Evolutionary conservation across 2,888 invertebrate species (phyloP), one percentile per base, ranked within the genome.

Genomic region (Tetrapedia diversipes): DNA sequence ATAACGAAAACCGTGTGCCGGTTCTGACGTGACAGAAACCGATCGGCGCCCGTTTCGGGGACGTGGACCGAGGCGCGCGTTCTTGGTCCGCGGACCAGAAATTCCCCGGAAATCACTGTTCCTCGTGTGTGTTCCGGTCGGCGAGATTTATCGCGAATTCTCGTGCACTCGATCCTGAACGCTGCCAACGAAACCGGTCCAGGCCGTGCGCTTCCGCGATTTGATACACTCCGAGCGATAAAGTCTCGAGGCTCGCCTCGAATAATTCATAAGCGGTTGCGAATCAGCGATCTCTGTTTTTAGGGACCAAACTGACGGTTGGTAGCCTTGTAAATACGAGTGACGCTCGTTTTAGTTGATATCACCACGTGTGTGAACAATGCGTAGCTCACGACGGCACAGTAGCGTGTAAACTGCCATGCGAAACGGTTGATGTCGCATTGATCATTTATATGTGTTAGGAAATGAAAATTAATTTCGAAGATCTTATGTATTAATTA

Each of bases 91-190:
- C 41, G 53, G 59, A 49, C 61, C 76, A 81, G 74, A 81, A 70
- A 83, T 82, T 77, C 79, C 29, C 81, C 84, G 84, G 84, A 84
- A 84, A 84, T 85, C 85, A 84, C 69, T 73, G 72, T 77, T 83
- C 84, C 85, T 68, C 82, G 67, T 79, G 85, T 81, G 64, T 81
- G 81, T 84, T 79, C 81, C 85, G 79, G 77, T 84, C 85, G 60
- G 77, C 60, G 81, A 85, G 85, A 84, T 85, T 84, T 85, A 84
- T 85, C 81, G 84, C 70, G 81, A 75, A 84, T 73, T 84, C 77
- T 85, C 84, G 85, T 84, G 84, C 79, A n/a, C 70, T 51, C 73
- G 85, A 78, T 85, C 83, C 67, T 69, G 77, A 54, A 37, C 29
- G 60, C 32, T 19, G 49, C 49, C 76, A 54, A 11, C 59, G 56